Base-by-base conservation (phyloP, 2,797 vertebrate species). In the Meriones psammophilus region DNA sequence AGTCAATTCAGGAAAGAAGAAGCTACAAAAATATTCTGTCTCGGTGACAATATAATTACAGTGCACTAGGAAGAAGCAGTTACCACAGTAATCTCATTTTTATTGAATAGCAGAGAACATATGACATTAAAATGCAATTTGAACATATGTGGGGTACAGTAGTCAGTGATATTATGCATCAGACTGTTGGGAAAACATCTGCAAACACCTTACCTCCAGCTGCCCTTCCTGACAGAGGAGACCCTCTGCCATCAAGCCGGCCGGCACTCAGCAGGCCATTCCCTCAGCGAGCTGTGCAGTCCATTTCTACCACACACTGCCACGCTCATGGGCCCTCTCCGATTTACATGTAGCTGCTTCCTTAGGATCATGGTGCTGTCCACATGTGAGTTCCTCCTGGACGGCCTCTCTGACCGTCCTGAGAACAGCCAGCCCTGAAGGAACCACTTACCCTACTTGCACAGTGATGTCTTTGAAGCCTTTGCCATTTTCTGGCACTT, bases 41-140 rank as follows among this genome's bases (percentile, higher is more conserved):
- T 96, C 79, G 0, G 81, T 97, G 96, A 97, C 92, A 97, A 95
- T 74, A 92, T 95, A 97, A 96, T 96, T 97, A 97, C 64, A 97
- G 88, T 60, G 66, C 56, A 62, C 88, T 92, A 12, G 28, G 83
- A 96, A 97, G 64, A 93, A 92, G 94, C 28, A 92, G 46, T 87
- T 93, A 81, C 81, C 93, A 96, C 74, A 54, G 90, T 92, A 95
- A 95, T 69, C n/a, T 91, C 90, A 68, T 97, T 96, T 95, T 91
- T 84, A 95, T 85, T 89, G 86, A 97, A 83, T 87, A 91, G 92
- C 26, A 76, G 50, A 89, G n/a, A 50, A 91, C 62, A 93, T 30
- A 39, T 28, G 74, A 96, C 74, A 94, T 79, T 83, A 95, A 96
- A 94, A 77, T 89, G 68, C 80, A 95, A 80, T 94, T 36, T 94